Evolutionary conservation across 2,113 vertebrate species (phyloP).

Genomic region (Axis porcinus): DNA sequence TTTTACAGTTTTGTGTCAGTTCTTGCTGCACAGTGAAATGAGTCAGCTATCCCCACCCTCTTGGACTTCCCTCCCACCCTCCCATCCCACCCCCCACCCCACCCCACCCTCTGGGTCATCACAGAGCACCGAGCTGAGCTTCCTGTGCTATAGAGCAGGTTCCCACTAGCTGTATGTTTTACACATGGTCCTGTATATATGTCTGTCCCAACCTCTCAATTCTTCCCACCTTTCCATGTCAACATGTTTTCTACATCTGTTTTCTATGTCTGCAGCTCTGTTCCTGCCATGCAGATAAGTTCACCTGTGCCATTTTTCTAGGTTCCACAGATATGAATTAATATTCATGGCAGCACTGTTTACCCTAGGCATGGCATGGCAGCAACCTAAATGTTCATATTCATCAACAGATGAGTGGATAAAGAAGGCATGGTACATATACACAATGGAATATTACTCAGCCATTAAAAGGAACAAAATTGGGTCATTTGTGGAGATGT

Average conservation of each 20-base stretch:
- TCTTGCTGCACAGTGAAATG: neutral
- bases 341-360: neutral
- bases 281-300: neutral
- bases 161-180: neutral
- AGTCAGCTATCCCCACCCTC: neutral
- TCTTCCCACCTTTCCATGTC: neutral
- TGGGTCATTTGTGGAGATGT: neutral
- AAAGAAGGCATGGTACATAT: neutral
- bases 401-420: neutral
- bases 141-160: neutral
- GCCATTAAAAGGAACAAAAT: neutral
- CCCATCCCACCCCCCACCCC: neutral
- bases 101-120: neutral
- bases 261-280: neutral
- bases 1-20: neutral
- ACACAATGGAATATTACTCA: neutral
- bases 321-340: neutral
- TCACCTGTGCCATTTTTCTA: neutral
- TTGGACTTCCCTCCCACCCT: neutral
- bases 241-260: neutral
- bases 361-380: neutral
- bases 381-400: neutral
- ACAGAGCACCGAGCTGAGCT: neutral
- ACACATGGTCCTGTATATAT: neutral
- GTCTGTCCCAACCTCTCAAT: neutral